Conservation (phyloP, 1,140 invertebrate genomes). For the Bombyx mori region ASM3026992v2 NC_085110.1:5555001-5555500, state of each 20-base stretch:
- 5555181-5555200: slow-evolving; percentile 27
- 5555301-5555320: too few species aligned
- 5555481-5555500: too few species aligned
- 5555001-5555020: not conserved
- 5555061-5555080: slow-evolving; percentile 54
- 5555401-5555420: too few species aligned
- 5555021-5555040: slow-evolving; percentile 40
- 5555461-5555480: too few species aligned
- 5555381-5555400: too few species aligned
- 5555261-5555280: slow-evolving; percentile 1
- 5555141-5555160: slow-evolving; percentile 48
- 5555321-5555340: too few species aligned
- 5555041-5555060: slow-evolving; percentile 23
- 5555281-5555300: too few species aligned
- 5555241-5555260: slow-evolving; percentile 28
- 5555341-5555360: too few species aligned
- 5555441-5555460: too few species aligned
- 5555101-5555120: slow-evolving; percentile 51
- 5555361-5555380: too few species aligned
- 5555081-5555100: slow-evolving; percentile 43
- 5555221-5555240: slow-evolving; percentile 25
- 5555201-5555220: slow-evolving; percentile 25
- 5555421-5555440: too few species aligned
- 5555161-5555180: slow-evolving; percentile 29
- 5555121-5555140: slow-evolving; percentile 44